Percentiles rank a stretch among this genome's conserved stretches.
phyloP scores from a whole-genome alignment of 2,113 vertebrate genomes.

The Phodopus roborovskii region DNA sequence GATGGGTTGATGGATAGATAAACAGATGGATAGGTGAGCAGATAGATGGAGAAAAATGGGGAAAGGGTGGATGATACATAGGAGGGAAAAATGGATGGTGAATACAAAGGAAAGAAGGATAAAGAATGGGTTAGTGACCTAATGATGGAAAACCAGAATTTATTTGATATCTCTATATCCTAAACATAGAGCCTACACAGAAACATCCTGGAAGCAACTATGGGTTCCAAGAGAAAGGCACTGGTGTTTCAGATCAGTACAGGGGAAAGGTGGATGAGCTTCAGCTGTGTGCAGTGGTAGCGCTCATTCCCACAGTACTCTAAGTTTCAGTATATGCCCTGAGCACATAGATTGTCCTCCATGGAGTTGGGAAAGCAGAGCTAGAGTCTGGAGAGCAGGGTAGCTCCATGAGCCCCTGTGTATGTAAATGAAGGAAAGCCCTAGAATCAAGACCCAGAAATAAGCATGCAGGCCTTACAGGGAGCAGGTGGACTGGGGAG shows the following conservation, averaged over 20 bases:
- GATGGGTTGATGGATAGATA: not conserved
- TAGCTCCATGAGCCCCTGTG: not conserved
- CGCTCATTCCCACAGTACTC: not conserved
- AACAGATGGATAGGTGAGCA: not conserved
- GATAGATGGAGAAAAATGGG: not conserved
- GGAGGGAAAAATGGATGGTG: not conserved
- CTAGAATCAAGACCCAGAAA: accelerated
- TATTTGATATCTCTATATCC: not conserved
- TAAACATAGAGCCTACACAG: accelerated
- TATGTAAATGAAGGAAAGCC: not conserved
- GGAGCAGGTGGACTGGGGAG: not conserved
- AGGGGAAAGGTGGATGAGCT: accelerated
- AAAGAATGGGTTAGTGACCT: not conserved
- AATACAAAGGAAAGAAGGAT: too few relatives aligned
- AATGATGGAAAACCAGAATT: not conserved
- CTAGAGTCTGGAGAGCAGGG: too few relatives aligned
- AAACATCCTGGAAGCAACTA: not conserved
- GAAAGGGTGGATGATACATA: too few relatives aligned
- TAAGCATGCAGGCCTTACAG: not conserved
- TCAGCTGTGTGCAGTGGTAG: not conserved
- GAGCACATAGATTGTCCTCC: not conserved
- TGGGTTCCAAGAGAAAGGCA: not conserved
- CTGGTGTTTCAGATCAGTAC: not conserved
- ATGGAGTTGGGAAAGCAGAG: not conserved
- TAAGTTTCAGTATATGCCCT: not conserved